Percentiles rank a stretch among this genome's conserved stretches.
Evolutionary conservation across 2,797 vertebrate genomes (phyloP).

Genomic region (Hirundo rustica): DNA sequence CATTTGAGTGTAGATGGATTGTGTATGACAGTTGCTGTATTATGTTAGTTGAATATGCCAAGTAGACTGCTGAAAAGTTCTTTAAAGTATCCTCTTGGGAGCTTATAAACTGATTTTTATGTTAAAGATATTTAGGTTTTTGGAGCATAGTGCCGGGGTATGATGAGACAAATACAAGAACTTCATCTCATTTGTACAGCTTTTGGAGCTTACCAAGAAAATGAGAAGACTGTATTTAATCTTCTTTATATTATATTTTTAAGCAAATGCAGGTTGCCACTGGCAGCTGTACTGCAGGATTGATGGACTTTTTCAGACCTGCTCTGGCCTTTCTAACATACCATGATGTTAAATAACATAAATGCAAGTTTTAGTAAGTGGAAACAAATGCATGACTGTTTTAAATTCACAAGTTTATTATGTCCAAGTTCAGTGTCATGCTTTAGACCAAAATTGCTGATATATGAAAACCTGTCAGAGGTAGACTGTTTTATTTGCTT

Average conservation of each 20-base stretch:
- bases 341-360: not conserved
- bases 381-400: not conserved
- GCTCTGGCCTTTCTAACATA: not conserved
- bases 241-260: not conserved
- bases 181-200: not conserved
- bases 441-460: not conserved
- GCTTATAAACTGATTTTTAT: not conserved
- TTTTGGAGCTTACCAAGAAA: not conserved
- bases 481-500: not conserved
- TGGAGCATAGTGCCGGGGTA: not conserved
- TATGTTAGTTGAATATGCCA: not conserved
- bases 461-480: not conserved
- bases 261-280: not conserved
- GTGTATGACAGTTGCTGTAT: not conserved
- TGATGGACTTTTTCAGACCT: not conserved
- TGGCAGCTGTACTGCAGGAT: not conserved
- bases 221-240: not conserved
- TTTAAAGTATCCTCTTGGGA: not conserved
- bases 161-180: not conserved
- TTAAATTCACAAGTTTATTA: not conserved
- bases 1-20: not conserved
- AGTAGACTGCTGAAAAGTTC: not conserved
- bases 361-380: not conserved
- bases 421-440: not conserved
- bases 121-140: not conserved